Base-by-base conservation (phyloP, 2,888 invertebrate genomes). In the Adelognathus sp. region DNA sequence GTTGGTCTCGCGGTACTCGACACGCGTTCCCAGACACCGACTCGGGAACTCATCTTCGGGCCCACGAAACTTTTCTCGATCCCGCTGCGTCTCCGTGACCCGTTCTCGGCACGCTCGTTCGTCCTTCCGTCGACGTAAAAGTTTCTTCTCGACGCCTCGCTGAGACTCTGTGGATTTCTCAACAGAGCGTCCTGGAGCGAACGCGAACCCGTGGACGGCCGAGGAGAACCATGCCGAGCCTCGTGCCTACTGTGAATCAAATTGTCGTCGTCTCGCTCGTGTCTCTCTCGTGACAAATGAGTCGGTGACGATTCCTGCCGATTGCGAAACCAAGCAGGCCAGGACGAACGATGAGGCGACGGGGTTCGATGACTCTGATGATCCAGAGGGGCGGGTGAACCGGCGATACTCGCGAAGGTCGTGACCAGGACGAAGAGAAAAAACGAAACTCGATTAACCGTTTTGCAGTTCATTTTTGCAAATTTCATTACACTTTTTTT, bases 291-390 rank as follows among this genome's bases (percentile, higher is more conserved):
- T 5, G 64, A 44, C 18, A 24, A 16, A 54, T 74, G 58, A 29
- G 31, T 74, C 60, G 41, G 18, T 6, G 64, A 58, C 7, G 58
- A 41, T 24, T 74, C 70, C 36, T 66, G 54, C 21, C 70, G 78
- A 54, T 33, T 70, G 14, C 70, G 58, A 58, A 74, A 70, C 78
- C 74, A 66, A 3, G 69, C 7, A n/a, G 78, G 70, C 78, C 78
- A 74, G 6, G 29, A 46, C 46, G 67, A 52, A 7, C 67, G 61
- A 50, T 63, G 27, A 7, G 66, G 46, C 24, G 46, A 56, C 7
- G 60, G 41, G 31, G 39, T 63, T 14, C 70, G 56, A 58, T 60
- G 58, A 41, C 60, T 52, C 36, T 64, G 64, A 14, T 33, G 60
- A 36, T 54, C 60, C 24, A 16, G 16, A 5, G 72, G 33, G 1